Conservation (phyloP, 2,888 invertebrate species). For the Nomada hirtipes region DNA sequence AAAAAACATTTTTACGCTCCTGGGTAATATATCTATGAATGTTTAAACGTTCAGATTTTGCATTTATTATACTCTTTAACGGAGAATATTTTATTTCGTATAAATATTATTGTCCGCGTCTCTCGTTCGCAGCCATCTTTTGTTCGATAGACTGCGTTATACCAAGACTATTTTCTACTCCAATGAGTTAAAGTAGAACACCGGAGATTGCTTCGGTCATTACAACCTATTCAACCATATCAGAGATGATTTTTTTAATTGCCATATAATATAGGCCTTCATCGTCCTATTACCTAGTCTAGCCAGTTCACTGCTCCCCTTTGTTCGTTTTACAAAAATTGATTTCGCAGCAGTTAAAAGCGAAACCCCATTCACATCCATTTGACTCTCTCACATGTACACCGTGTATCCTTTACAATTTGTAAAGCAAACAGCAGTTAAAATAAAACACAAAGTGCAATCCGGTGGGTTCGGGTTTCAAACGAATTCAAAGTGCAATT, state of each 20-base stretch:
- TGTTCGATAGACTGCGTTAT: slow-evolving; percentile 7
- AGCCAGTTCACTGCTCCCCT: neutral
- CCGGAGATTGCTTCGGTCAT: slow-evolving; percentile 29
- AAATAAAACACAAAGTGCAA: slow-evolving; percentile 6
- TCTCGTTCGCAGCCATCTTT: neutral
- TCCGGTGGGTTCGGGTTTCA: neutral
- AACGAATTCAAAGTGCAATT: slow-evolving; percentile 35
- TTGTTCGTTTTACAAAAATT: neutral
- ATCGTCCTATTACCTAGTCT: neutral
- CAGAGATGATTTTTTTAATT: slow-evolving; percentile 25
- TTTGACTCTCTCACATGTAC: neutral
- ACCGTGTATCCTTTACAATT: neutral
- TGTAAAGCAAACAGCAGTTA: slow-evolving; percentile 26
- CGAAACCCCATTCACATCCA: neutral
- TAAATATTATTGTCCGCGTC: neutral
- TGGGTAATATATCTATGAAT: no score
- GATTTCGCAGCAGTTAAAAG: neutral
- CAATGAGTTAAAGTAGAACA: slow-evolving; percentile 11
- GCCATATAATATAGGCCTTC: neutral
- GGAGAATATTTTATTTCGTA: neutral
- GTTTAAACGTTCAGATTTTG: neutral
- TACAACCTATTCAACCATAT: slow-evolving; percentile 21
- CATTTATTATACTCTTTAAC: neutral
- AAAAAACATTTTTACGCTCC: neutral
- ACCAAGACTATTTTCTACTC: slow-evolving; percentile 40